Base-by-base conservation (phyloP, 2,797 vertebrate genomes). In the Micromesistius poutassou region DNA sequence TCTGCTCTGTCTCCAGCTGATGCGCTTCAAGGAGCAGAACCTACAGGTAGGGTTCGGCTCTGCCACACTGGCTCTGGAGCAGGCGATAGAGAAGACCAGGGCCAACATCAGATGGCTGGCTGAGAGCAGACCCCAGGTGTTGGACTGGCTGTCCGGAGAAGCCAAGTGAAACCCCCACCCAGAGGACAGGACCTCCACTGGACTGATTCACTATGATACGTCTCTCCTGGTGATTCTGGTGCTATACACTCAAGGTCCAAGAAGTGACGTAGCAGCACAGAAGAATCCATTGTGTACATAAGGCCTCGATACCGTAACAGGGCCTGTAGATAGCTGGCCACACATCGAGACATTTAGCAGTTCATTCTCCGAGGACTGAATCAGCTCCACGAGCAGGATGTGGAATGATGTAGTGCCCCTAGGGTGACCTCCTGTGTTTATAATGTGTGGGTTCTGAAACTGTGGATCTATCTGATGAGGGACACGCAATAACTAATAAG, bases 41-140 rank as follows among this genome's bases (percentile, higher is more conserved):
- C 62, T 87, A 1, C 84, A 93, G 0, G 73, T 86, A 0, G 97
- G 97, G 7, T 98, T 98, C 3, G 98, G 97, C 79, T 96, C 97
- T 0, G 96, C 91, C 75, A 95, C 95, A 0, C 80, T 94, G 40
- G 95, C 96, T 0, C 80, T 99, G 89, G 95, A 97, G 86, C 98
- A 98, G 85, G 95, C 96, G 0, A 94, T 98, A 79, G 97, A 99
- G 91, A 94, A 86, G 82, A 98, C 95, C 0, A 92, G 82, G 0
- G 88, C 95, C 78, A 98, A 98, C 89, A 97, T 98, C 79, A 94
- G 93, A 36, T 99, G 98, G 98, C 91, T 97, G 90, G 84, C 80
- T 0, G 91, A 95, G 71, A 99, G 98, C 92, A 91, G 87, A 90
- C 81, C 33, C 0, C 0, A 0, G 0, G 93, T 98, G 76, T 75